These are phyloP conservation scores for Eupithecia pulchellata DNA, from an alignment of 2,888 invertebrate species.

Conservation along the genomic window DNA sequence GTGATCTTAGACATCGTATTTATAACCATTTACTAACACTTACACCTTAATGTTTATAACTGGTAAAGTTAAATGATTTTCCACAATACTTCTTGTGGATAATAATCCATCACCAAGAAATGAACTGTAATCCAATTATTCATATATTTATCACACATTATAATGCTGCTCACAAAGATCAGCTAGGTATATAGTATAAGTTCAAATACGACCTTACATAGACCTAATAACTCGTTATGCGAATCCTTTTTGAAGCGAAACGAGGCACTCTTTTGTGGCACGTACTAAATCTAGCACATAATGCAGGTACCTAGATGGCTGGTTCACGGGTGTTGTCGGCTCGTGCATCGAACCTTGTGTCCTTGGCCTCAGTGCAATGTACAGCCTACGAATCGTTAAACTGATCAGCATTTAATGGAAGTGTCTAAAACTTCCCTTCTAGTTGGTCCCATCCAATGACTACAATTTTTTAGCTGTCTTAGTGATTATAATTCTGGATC, in stretches of 20 bases:
- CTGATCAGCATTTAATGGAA: conserved; percentile 22
- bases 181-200: not conserved
- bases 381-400: conserved; percentile 38
- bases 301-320: conserved; percentile 13
- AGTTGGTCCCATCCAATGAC: not conserved
- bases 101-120: no score
- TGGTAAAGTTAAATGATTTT: not conserved
- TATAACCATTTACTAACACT: no score
- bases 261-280: not conserved
- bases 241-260: not conserved
- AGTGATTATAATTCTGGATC: no score
- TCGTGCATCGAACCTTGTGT: conserved; percentile 58
- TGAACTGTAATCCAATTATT: no score
- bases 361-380: conserved; percentile 52
- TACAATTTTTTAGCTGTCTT: no score
- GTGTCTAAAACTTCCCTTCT: not conserved
- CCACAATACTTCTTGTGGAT: not conserved
- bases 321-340: conserved; percentile 58
- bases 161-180: not conserved
- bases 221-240: not conserved
- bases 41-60: no score
- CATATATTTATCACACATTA: no score
- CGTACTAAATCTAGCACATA: not conserved
- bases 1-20: no score
- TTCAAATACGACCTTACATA: not conserved